A percentile compares a stretch with the other conserved stretches of the same genome.
phyloP scores from a whole-genome alignment of 2,113 vertebrate genomes.

The Catharus minimus region DNA sequence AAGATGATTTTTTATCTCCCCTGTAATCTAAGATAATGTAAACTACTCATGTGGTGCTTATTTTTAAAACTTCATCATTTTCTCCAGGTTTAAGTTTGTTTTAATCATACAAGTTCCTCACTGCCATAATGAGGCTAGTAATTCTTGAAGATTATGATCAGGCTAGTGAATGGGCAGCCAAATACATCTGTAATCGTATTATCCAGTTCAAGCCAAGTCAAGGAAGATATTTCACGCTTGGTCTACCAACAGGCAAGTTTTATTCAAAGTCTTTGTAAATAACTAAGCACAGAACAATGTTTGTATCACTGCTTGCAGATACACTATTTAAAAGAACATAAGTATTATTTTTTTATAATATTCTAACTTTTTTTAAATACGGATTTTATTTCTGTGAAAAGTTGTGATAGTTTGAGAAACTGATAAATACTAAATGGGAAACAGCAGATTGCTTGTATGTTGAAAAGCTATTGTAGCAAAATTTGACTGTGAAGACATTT shows the following conservation, averaged over 20 bases:
- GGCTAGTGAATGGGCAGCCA: conserved; percentile 97
- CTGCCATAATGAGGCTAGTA: conserved; percentile 88
- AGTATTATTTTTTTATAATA: neutral
- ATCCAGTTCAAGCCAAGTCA: conserved; percentile 87
- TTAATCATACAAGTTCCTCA: neutral
- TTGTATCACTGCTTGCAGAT: neutral
- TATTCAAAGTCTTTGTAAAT: neutral
- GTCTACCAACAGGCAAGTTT: conserved; percentile 90
- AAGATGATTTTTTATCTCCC: neutral
- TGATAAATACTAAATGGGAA: neutral
- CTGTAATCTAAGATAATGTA: neutral
- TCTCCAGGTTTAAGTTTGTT: conserved; percentile 52
- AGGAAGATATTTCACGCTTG: conserved; percentile 89
- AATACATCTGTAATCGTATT: conserved; percentile 95
- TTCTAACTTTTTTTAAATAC: neutral
- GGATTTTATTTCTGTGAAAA: neutral
- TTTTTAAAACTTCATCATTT: conserved; percentile 5
- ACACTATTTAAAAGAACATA: neutral
- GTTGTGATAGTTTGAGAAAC: neutral
- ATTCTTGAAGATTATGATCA: conserved; percentile 94
- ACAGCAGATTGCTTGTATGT: neutral
- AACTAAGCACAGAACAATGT: neutral
- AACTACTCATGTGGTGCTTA: neutral
- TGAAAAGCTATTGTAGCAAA: neutral
- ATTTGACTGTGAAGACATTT: neutral